Evolutionary conservation across 2,113 vertebrate species (phyloP).

Genomic region (Nesospiza acunhae): DNA sequence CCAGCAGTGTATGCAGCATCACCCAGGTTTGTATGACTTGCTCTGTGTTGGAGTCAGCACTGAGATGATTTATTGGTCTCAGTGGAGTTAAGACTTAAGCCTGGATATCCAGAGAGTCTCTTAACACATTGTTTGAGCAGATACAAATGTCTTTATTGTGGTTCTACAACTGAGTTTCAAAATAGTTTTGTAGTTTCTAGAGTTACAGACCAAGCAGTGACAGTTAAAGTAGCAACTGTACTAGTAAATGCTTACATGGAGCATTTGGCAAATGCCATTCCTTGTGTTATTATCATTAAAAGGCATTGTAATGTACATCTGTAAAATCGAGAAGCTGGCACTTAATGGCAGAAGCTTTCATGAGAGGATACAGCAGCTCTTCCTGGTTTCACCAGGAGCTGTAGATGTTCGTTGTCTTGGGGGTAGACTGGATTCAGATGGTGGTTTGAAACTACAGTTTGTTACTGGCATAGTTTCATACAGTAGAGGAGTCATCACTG

Average conservation of each 20-base stretch:
- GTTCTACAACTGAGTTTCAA: not conserved
- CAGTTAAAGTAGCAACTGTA: not conserved
- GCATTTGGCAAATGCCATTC: not conserved
- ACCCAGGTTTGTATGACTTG: slow-evolving; percentile 78
- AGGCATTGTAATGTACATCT: not conserved
- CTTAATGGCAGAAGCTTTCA: not conserved
- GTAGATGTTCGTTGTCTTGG: not conserved
- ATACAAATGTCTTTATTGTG: not conserved
- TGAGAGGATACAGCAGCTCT: not conserved
- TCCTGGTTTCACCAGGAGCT: not conserved
- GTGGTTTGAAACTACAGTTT: not conserved
- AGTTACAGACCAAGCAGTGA: not conserved
- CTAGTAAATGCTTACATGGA: not conserved
- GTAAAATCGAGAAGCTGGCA: not conserved
- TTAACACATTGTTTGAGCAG: not conserved
- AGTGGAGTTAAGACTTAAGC: not conserved
- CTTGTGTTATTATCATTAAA: not conserved
- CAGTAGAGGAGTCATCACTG: not conserved
- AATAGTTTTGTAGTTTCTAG: not conserved
- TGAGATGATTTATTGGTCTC: not conserved
- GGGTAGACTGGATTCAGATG: not conserved
- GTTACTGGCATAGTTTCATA: not conserved
- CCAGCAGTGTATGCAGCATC: slow-evolving; percentile 81
- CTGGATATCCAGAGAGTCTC: not conserved
- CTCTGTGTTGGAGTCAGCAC: not conserved